These are phyloP conservation scores for Atrina japonica DNA, from an alignment of 2,888 invertebrate species.

Conservation along the genomic window DNA sequence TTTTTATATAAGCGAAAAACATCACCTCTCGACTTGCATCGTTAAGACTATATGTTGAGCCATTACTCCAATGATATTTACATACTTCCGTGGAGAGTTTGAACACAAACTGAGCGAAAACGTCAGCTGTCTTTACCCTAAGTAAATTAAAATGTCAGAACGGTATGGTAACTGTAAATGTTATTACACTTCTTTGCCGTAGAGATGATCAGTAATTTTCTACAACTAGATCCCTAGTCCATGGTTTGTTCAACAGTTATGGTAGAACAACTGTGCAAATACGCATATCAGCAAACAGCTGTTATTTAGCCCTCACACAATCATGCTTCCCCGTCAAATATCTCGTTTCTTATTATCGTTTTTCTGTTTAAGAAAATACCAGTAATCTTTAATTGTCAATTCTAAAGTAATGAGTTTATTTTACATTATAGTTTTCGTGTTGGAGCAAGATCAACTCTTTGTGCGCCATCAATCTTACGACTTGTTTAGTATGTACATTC, in stretches of 20 bases:
- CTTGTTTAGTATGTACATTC: too few relatives aligned
- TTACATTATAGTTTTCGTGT: too few relatives aligned
- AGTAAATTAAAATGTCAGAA: slow-evolving; percentile 50
- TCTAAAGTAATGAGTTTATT: too few relatives aligned
- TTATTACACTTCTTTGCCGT: slow-evolving; percentile 45
- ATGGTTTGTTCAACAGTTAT: not conserved
- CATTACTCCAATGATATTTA: slow-evolving; percentile 42
- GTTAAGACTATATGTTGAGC: slow-evolving; percentile 44
- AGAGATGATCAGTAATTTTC: slow-evolving; percentile 14
- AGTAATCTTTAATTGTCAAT: too few relatives aligned
- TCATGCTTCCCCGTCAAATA: too few relatives aligned
- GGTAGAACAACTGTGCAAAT: slow-evolving; percentile 18
- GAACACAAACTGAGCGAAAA: slow-evolving; percentile 45
- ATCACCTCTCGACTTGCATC: slow-evolving; percentile 37
- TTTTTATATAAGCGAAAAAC: slow-evolving; percentile 48
- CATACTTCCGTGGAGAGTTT: slow-evolving; percentile 46
- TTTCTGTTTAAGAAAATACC: too few relatives aligned
- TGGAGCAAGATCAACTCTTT: too few relatives aligned
- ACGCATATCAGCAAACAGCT: slow-evolving; percentile 18
- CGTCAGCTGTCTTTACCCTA: slow-evolving; percentile 44
- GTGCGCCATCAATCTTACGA: too few relatives aligned
- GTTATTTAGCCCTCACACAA: slow-evolving; percentile 11
- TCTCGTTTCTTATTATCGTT: too few relatives aligned
- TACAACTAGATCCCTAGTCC: slow-evolving; percentile 11
- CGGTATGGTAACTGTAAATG: slow-evolving; percentile 47